Conservation (phyloP, 2,113 vertebrate species). For the Austrofundulus limnaeus region DNA sequence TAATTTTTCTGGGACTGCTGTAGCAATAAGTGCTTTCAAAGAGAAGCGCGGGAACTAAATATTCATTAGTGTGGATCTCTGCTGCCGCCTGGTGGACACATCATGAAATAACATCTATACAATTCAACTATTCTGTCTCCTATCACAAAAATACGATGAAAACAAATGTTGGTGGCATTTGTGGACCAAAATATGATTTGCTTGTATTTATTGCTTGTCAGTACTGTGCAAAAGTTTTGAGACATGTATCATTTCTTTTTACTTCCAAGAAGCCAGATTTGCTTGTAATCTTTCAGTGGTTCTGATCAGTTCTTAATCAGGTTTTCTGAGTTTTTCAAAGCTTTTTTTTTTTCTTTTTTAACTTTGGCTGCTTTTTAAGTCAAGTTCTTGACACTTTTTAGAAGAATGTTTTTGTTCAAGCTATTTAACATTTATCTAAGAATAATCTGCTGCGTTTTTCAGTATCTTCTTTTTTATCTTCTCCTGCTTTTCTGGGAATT, state of each 20-base stretch:
- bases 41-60: neutral
- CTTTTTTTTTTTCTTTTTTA: neutral
- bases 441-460: too few species aligned
- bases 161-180: neutral
- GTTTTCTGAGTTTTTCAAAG: neutral
- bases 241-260: neutral
- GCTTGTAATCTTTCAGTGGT: neutral
- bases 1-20: too few species aligned
- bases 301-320: neutral
- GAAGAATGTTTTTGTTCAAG: neutral
- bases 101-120: neutral
- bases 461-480: neutral
- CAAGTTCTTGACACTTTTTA: neutral
- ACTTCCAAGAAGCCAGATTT: neutral
- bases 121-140: too few species aligned
- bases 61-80: slow-evolving; percentile 42
- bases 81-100: slow-evolving; percentile 65
- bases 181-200: neutral
- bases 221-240: too few species aligned
- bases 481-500: neutral
- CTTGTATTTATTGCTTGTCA: too few species aligned
- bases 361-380: neutral
- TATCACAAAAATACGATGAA: neutral
- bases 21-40: slow-evolving; percentile 20
- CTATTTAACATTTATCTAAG: neutral